Percentiles rank a stretch among this genome's conserved stretches.
Evolutionary conservation across 2,888 invertebrate genomes (phyloP).

Genomic region (Plagiodera versicolora): DNA sequence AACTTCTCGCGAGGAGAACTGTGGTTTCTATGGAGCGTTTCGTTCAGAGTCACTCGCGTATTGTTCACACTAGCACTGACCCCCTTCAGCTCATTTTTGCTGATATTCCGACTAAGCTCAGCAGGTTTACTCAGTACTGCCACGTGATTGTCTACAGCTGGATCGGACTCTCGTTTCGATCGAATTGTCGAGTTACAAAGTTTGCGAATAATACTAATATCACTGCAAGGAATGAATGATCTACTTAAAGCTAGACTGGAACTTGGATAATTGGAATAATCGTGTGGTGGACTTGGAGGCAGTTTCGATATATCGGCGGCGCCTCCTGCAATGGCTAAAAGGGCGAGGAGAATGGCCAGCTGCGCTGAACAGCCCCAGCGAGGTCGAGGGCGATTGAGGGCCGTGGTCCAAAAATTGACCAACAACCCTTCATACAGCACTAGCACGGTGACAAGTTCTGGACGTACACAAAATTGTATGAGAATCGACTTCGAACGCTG

Average conservation of each 20-base stretch:
- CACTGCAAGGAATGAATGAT: conserved; percentile 42
- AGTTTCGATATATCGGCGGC: conserved; percentile 41
- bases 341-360: conserved; percentile 47
- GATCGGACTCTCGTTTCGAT: conserved; percentile 23
- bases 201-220: conserved; percentile 47
- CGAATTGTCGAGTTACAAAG: conserved; percentile 31
- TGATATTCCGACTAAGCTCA: conserved; percentile 6
- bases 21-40: conserved; percentile 26
- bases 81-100: not conserved
- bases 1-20: conserved; percentile 28
- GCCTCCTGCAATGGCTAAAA: conserved; percentile 64
- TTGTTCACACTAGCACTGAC: conserved; percentile 25
- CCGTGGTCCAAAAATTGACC: conserved; percentile 51
- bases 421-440: conserved; percentile 50
- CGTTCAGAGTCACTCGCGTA: conserved; percentile 30
- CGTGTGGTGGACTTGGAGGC: conserved; percentile 42
- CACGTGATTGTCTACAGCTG: conserved; percentile 29
- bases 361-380: conserved; percentile 43
- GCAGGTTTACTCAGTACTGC: conserved; percentile 28
- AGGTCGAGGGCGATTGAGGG: conserved; percentile 34
- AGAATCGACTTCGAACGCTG: not conserved
- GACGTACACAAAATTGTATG: conserved; percentile 17
- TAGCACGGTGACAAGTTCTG: conserved; percentile 42
- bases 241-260: conserved; percentile 51
- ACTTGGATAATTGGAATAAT: conserved; percentile 47